phyloP scores from a whole-genome alignment of 2,888 invertebrate species.

The Amiota communis region DNA sequence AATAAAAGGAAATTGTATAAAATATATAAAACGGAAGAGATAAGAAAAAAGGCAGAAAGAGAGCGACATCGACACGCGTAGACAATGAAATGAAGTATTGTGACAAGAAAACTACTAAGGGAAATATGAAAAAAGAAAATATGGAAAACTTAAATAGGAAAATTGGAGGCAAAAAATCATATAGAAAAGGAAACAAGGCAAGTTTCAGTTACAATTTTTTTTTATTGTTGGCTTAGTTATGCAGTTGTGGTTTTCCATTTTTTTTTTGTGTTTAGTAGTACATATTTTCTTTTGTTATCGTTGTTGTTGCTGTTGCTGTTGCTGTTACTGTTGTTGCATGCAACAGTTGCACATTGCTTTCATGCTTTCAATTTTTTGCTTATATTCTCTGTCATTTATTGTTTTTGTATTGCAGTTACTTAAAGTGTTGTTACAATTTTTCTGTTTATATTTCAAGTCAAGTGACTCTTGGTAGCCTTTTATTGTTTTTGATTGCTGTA shows the following conservation, averaged over 20 bases:
- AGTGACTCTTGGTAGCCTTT: slow-evolving; percentile 24
- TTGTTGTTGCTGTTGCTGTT: slow-evolving; percentile 41
- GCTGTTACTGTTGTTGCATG: slow-evolving; percentile 43
- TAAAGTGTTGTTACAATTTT: not conserved
- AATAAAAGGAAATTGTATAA: not conserved
- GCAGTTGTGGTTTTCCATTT: slow-evolving; percentile 9
- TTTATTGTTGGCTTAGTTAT: slow-evolving; percentile 26
- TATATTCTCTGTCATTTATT: slow-evolving; percentile 27
- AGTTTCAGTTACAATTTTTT: slow-evolving; percentile 21
- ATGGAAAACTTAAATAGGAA: slow-evolving; percentile 27
- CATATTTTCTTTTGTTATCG: slow-evolving; percentile 20
- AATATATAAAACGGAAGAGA: not conserved
- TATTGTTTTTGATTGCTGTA: slow-evolving; percentile 10
- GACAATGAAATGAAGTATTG: slow-evolving; percentile 14
- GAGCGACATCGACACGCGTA: not conserved
- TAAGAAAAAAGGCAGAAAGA: not conserved
- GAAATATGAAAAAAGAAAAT: slow-evolving; percentile 37
- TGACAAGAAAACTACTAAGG: not conserved
- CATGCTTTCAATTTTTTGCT: slow-evolving; percentile 32
- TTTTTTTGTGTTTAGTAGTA: not conserved
- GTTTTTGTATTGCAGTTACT: slow-evolving; percentile 31
- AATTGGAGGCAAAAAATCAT: slow-evolving; percentile 38
- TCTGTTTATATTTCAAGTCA: slow-evolving; percentile 26
- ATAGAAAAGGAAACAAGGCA: slow-evolving; percentile 23
- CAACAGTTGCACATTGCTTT: slow-evolving; percentile 42